Conservation (phyloP, 2,888 invertebrate genomes). For the Drosophila ustulata region DNA sequence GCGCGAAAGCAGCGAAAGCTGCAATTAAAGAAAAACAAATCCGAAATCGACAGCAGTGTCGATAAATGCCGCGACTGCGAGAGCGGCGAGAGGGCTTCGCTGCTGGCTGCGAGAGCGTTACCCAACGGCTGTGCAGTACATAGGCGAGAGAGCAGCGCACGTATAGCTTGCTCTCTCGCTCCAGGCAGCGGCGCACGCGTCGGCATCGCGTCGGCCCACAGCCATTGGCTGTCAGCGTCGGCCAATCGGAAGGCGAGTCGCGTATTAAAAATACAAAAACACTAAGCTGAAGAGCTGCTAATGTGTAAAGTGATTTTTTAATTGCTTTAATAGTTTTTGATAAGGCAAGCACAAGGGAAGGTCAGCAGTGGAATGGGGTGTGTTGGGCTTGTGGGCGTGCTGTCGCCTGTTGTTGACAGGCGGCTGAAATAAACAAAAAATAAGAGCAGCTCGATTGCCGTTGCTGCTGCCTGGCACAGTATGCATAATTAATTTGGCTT, state of each 20-base stretch:
- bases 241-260: conserved; percentile 48
- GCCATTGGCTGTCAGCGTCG: conserved; percentile 31
- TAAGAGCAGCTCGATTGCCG: conserved; percentile 17
- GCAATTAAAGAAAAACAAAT: conserved; percentile 53
- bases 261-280: conserved; percentile 12
- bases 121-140: conserved; percentile 51
- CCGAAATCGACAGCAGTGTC: conserved; percentile 54
- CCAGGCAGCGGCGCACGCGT: conserved; percentile 62
- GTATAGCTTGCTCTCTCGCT: conserved; percentile 38
- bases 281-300: conserved; percentile 44
- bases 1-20: conserved; percentile 47
- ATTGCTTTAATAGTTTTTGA: conserved; percentile 70
- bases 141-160: conserved; percentile 43
- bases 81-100: background rate
- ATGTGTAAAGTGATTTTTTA: conserved; percentile 77
- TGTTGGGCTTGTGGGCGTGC: conserved; percentile 30
- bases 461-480: conserved; percentile 48
- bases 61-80: conserved; percentile 25
- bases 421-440: conserved; percentile 15
- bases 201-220: conserved; percentile 27
- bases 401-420: conserved; percentile 55
- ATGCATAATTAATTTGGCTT: conserved; percentile 82
- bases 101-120: conserved; percentile 29
- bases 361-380: background rate
- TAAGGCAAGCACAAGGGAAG: conserved; percentile 8